Evolutionary conservation across 2,113 vertebrate species (phyloP), one percentile per base, ranked within the genome.

Genomic region (Spilogale gracilis): DNA sequence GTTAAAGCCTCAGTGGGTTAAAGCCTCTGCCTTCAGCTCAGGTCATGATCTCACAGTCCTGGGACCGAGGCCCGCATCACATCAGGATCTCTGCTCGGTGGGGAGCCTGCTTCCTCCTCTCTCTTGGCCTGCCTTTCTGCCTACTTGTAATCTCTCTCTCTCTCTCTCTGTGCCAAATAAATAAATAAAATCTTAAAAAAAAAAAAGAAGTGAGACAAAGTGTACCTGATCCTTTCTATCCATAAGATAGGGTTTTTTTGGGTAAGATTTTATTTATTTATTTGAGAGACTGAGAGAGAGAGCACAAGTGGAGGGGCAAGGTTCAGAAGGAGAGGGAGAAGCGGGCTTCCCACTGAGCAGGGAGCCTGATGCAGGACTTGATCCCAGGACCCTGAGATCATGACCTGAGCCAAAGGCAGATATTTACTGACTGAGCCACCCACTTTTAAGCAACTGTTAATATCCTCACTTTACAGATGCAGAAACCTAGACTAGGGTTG

Each of bases 181-280:
- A 38, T 38, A 38, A 38, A 38, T 38, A 38, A 38, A 38, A 38
- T 38, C 38, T 38, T 38, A 38, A n/a, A n/a, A n/a, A n/a, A n/a
- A n/a, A n/a, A n/a, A n/a, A n/a, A n/a, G 38, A 38, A 38, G 38
- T 38, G 38, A 38, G 38, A 38, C 38, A 38, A 38, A 38, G 38
- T 38, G 20, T 61, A 76, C 21, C 60, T 89, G 52, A 98, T 87
- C 76, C 52, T 96, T 86, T 74, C 32, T 73, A 71, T 80, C 43
- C 80, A 80, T 25, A 71, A 71, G 38, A 25, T 3, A 60, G 10
- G 9, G 4, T 6, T 73, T 73, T 43, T 32, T 17, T 20, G 7
- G 16, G n/a, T 17, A n/a, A 43, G 69, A 69, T 69, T 21, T 73
- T 74, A 45, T 45, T 45, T 74, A 69, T 69, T n/a, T n/a, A n/a